Conservation (phyloP, 2,888 invertebrate genomes). For the Drosophila phalerata region DNA sequence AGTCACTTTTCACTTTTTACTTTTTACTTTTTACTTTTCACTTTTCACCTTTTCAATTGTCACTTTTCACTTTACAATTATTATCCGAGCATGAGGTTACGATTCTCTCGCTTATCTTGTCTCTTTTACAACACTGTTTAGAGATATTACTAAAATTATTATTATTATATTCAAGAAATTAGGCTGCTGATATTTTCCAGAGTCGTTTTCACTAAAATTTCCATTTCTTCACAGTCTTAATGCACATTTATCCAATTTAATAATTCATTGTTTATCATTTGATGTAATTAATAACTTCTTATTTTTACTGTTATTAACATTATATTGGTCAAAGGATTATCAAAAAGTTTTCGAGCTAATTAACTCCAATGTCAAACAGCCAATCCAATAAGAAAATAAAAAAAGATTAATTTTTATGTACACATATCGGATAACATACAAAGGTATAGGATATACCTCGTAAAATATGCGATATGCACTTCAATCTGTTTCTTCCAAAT, state of each 20-base stretch:
- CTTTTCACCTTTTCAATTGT: not conserved
- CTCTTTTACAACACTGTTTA: not conserved
- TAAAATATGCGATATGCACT: no score
- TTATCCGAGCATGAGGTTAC: not conserved
- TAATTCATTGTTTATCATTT: not conserved
- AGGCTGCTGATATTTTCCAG: not conserved
- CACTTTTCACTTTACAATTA: not conserved
- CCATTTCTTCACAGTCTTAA: not conserved
- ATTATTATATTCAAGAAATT: not conserved
- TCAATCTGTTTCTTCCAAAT: not conserved
- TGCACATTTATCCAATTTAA: not conserved
- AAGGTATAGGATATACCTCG: no score
- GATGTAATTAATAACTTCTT: not conserved
- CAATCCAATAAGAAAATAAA: not conserved
- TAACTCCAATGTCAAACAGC: not conserved
- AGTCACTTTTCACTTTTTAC: not conserved
- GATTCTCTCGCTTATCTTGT: not conserved
- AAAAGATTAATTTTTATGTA: not conserved
- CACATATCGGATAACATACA: not conserved
- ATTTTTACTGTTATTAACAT: not conserved
- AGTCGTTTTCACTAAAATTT: slow-evolving; percentile 1
- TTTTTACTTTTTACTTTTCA: not conserved
- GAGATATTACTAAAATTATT: not conserved
- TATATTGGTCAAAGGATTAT: not conserved
- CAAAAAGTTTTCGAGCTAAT: not conserved